Evolutionary conservation across 1,140 invertebrate species (phyloP), one percentile per base, ranked within the genome.

Genomic region (Hypothenemus hampei): DNA sequence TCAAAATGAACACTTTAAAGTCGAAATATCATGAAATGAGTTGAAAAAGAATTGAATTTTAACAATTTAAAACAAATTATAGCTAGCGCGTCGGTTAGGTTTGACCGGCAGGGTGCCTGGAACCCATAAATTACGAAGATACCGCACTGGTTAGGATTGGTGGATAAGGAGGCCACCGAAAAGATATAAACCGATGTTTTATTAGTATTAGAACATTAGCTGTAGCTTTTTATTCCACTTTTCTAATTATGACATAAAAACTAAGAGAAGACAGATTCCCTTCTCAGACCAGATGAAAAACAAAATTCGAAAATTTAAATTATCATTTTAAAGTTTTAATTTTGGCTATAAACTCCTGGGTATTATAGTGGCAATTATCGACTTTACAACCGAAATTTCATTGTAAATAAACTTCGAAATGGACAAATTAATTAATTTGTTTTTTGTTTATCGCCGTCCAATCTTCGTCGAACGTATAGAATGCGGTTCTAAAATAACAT

Each of bases 401-500:
- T 31, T 19, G 48, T 51, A 40, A 51, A 51, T 41, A 40, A 51
- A 41, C 4, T 21, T 5, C 15, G 36, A 29, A 39, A 40, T 22
- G 13, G 24, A 18, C 23, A 8, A 2, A 19, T 20, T 51, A 51
- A 51, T 51, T 51, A 51, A 51, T 51, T 51, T 51, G 48, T 51
- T 51, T 23, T 31, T 19, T 21, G 36, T 40, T 51, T 51, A 51
- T 51, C 48, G 31, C 36, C 16, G 22, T 23, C 24, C 22, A 51
- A 51, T 51, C 48, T 51, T 23, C 19, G n/a, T n/a, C 8, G 36
- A 51, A 51, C 37, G 36, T 18, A 51, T 19, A 41, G 48, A 49
- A 51, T 51, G 48, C 48, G 22, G 48, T 51, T 51, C 36, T 15
- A 51, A 51, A 51, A 51, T 51, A 36, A 51, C 20, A 39, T 40